Percentiles rank a stretch among this genome's conserved stretches.
Conservation (phyloP, 1,140 invertebrate genomes). For the Drosophila nikananu region DNA sequence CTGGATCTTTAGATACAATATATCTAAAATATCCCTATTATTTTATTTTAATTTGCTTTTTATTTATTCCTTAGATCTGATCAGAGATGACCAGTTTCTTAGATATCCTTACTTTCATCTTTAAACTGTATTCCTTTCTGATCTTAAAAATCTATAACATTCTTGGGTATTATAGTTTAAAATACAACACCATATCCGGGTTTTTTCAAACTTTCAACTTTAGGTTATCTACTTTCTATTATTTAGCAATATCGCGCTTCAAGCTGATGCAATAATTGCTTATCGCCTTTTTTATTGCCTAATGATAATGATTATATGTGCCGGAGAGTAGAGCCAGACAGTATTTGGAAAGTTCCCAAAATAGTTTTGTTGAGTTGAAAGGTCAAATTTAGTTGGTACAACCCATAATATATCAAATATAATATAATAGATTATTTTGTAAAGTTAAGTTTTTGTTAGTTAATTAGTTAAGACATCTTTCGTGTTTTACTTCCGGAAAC, state of each 20-base stretch:
- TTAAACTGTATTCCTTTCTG: no score
- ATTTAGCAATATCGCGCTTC: not conserved
- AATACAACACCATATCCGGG: not conserved
- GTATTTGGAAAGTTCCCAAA: not conserved
- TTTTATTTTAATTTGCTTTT: no score
- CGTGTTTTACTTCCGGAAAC: not conserved
- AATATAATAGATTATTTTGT: no score
- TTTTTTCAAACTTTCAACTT: not conserved
- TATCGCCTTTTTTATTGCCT: not conserved
- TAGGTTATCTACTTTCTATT: slow-evolving; percentile 2
- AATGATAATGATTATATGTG: slow-evolving; percentile 4
- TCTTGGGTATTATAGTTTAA: not conserved
- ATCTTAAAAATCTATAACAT: no score
- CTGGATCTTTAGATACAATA: not conserved
- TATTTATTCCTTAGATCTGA: no score
- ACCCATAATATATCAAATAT: no score
- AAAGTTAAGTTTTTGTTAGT: no score
- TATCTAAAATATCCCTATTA: not conserved
- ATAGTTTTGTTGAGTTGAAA: not conserved
- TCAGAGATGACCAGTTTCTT: no score
- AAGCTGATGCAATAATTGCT: slow-evolving; percentile 14
- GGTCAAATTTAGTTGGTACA: not conserved
- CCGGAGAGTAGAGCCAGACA: no score
- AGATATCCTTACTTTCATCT: no score
- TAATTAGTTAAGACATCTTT: not conserved